Conservation (phyloP, 1,140 invertebrate genomes). For the Brachionus paranguensis region DNA sequence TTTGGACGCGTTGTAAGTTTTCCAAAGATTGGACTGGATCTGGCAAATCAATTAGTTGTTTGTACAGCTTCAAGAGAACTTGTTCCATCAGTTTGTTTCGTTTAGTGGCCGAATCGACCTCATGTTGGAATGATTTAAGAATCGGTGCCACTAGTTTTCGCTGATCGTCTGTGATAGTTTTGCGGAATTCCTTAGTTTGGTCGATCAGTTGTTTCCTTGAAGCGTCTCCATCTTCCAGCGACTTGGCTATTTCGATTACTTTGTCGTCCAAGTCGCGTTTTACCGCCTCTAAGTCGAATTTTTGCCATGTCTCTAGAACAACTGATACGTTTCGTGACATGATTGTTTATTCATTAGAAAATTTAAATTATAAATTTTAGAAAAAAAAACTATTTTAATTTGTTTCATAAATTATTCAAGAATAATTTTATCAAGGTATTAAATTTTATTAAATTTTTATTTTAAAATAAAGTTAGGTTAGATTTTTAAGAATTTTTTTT, state of each 20-base stretch:
- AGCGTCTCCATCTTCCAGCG: conserved; percentile 59
- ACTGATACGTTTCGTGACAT: conserved; percentile 12
- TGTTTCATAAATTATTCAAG: neutral
- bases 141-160: conserved; percentile 58
- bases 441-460: neutral
- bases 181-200: conserved; percentile 59
- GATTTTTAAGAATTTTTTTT: too few species aligned
- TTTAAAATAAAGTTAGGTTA: neutral
- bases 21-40: conserved; percentile 58
- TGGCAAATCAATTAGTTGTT: conserved; percentile 58
- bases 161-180: conserved; percentile 53
- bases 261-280: conserved; percentile 54
- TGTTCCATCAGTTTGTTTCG: conserved; percentile 60
- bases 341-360: neutral
- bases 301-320: neutral
- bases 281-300: conserved; percentile 10
- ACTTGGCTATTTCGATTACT: conserved; percentile 58
- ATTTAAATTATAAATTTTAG: neutral
- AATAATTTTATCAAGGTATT: neutral
- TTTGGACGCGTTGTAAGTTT: conserved; percentile 55
- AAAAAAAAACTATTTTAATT: neutral
- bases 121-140: conserved; percentile 60
- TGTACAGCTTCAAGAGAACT: conserved; percentile 59
- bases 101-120: conserved; percentile 59
- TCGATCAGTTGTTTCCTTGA: conserved; percentile 59